Evolutionary conservation across 2,888 invertebrate species (phyloP).

Genomic region (Lasioglossum malachurum): DNA sequence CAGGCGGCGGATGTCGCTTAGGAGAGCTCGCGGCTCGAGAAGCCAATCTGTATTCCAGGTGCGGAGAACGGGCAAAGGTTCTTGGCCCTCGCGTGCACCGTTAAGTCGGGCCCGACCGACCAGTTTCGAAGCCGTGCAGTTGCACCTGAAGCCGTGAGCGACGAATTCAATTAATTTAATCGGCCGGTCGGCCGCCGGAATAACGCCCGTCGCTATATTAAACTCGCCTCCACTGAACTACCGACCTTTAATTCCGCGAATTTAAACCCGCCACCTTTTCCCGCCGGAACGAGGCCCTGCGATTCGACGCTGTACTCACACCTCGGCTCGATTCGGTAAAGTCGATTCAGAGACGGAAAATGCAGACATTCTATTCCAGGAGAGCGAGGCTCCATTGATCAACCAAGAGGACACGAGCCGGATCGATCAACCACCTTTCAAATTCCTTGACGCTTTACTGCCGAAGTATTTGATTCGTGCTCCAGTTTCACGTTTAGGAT

Average conservation of each 20-base stretch:
- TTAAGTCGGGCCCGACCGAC: constrained; percentile 56
- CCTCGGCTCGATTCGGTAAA: not conserved
- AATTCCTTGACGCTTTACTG: not conserved
- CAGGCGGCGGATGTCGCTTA: constrained; percentile 29
- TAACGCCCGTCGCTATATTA: constrained; percentile 1
- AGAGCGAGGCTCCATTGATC: not conserved
- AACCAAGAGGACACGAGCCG: not conserved
- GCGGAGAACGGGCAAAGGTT: constrained; percentile 56
- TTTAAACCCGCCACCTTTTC: not conserved
- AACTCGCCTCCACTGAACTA: not conserved
- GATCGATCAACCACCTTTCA: not conserved
- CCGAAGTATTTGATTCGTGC: not conserved
- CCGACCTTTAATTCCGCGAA: not conserved
- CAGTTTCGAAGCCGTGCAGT: constrained; percentile 56
- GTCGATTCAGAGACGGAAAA: not conserved
- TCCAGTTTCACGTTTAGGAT: not conserved
- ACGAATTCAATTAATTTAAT: constrained; percentile 56
- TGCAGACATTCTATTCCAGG: not conserved
- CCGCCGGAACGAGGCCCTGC: not conserved
- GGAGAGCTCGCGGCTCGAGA: constrained; percentile 19
- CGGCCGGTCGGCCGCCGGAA: constrained; percentile 13
- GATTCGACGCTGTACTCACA: not conserved
- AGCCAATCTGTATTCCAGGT: constrained; percentile 54
- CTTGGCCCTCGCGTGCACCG: constrained; percentile 65
- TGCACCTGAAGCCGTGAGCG: constrained; percentile 38